phyloP scores from a whole-genome alignment of 2,113 vertebrate species.

The Hippolais icterina region DNA sequence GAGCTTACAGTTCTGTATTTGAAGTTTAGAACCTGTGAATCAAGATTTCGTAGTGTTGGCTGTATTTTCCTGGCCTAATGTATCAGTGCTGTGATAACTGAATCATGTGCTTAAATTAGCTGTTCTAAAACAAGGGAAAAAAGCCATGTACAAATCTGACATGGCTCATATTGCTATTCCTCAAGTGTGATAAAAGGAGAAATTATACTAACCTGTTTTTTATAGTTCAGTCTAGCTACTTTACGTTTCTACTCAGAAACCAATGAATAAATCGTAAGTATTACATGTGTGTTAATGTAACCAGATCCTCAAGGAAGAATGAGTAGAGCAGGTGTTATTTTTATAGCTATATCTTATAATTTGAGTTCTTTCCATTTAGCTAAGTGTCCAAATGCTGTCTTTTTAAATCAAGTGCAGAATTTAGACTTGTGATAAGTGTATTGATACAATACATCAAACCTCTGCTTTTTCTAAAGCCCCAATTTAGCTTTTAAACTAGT shows the following conservation, averaged over 20 bases:
- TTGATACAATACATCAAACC: neutral
- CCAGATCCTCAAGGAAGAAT: constrained; percentile 17
- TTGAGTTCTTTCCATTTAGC: constrained; percentile 28
- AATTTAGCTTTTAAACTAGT: constrained; percentile 14
- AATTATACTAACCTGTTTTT: constrained; percentile 33
- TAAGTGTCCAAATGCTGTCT: constrained; percentile 7
- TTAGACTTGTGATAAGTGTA: neutral
- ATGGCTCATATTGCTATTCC: neutral
- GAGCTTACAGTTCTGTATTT: neutral
- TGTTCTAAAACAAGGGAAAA: neutral
- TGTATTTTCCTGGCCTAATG: neutral
- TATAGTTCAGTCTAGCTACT: constrained; percentile 49
- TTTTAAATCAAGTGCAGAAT: constrained; percentile 6
- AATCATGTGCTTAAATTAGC: constrained; percentile 8
- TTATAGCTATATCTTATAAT: constrained; percentile 48
- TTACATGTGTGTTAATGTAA: constrained; percentile 51
- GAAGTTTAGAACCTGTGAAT: neutral
- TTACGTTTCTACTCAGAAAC: constrained; percentile 2
- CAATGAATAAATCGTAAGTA: constrained; percentile 50
- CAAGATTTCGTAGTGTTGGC: neutral
- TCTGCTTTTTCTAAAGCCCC: neutral
- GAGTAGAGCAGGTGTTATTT: constrained; percentile 56
- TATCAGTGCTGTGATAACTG: neutral
- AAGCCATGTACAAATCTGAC: neutral
- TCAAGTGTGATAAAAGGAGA: neutral